Evolutionary conservation across 2,888 invertebrate species (phyloP), one percentile per base, ranked within the genome.

Genomic region (Palloptera scutellata): DNA sequence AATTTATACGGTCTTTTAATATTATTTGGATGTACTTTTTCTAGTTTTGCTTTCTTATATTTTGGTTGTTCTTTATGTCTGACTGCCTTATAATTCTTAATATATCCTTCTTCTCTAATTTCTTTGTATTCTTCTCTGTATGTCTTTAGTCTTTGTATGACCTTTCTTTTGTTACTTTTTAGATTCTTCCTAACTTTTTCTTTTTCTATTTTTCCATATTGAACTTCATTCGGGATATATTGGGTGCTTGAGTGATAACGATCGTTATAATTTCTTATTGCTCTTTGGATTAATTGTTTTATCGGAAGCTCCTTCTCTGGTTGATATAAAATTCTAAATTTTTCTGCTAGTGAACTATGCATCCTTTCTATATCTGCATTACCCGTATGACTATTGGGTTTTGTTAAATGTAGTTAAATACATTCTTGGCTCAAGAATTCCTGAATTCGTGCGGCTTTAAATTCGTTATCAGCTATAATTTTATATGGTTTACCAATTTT

Each of bases 401-500:
- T 60, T 12, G 48, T 60, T 2, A 60, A 43, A n/a, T 45, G 45
- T 11, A 48, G 4, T 45, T 64, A 19, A 15, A 59, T 59, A n/a
- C 13, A 13, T 51, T 61, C 61, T 12, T 51, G 3, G 51, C 40
- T 61, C 52, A 61, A 17, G 30, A 52, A 51, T 51, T 61, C 30
- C 15, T 52, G 51, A 19, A 51, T 9, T 13, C 30, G 13, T 57
- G 30, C 17, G 9, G 57, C 19, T 19, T 15, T 52, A 15, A 52
- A 52, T 52, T 52, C 52, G 15, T 52, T 52, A n/a, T 40, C 41
- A 12, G 17, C 15, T 59, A 64, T 20, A 40, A 55, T 57, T 30
- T 64, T 55, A 19, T 57, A 42, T 20, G 64, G 57, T n/a, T 64
- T 64, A 20, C 57, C 45, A 13, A 55, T 57, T 55, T 57, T 57